Evolutionary conservation across 2,797 vertebrate species (phyloP), one percentile per base, ranked within the genome.

Genomic region (Amazonetta brasiliensis): DNA sequence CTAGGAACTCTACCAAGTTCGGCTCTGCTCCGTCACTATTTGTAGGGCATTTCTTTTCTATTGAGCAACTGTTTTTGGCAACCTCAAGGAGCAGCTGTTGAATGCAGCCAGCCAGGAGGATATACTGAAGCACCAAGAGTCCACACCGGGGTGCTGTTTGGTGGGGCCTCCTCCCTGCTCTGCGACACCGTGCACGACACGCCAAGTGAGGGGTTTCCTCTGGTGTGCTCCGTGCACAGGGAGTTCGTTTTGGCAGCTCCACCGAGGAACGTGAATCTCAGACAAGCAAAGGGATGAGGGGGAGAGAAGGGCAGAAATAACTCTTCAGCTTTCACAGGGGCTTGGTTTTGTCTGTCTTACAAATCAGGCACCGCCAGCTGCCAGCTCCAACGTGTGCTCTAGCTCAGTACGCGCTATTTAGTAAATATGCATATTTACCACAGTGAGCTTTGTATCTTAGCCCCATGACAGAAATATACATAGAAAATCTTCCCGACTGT

Each of bases 201-300:
- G 62, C 43, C 37, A 62, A 37, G 15, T 1, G 0, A 76, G 31
- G 79, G 58, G 72, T 31, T 28, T 77, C 60, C 37, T 46, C 0
- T 0, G 15, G 25, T 44, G 18, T 0, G 0, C 73, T 39, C 33
- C n/a, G 1, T 0, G 10, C 55, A 31, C 10, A 9, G 26, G 9
- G 15, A 5, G 0, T 41, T 74, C 31, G 25, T 58, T 81, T 18
- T 1, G 5, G n/a, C 39, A 37, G 46, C 82, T 62, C 26, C 3
- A 1, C 56, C 11, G 21, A 75, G 76, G 86, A 77, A 37, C 37
- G 5, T 43, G 52, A 52, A 64, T 71, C 58, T 75, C 33, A 19
- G 85, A 21, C 33, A 46, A 41, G 56, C 26, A 25, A n/a, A 66
- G 79, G 69, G 4, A 26, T 0, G 2, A 66, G 54, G 63, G 39